A percentile compares a stretch with the other conserved stretches of the same genome.
Conservation (phyloP, 2,797 vertebrate genomes). For the Odontamblyopus rebecca region DNA sequence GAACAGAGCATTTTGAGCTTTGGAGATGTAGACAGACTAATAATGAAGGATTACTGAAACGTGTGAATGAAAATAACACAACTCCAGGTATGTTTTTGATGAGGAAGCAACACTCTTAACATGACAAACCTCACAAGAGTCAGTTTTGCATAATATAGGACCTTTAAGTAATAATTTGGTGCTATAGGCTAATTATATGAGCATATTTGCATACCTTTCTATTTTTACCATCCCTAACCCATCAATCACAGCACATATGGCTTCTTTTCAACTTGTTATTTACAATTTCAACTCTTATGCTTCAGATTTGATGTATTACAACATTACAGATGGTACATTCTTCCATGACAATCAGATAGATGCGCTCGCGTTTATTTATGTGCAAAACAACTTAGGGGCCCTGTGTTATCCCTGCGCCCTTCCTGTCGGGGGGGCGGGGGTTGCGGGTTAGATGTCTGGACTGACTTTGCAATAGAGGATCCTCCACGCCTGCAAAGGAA, state of each 20-base stretch:
- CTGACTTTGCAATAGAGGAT: conserved; percentile 22
- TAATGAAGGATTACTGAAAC: too few species aligned
- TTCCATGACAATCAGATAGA: conserved; percentile 9
- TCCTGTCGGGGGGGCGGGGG: conserved; percentile 20
- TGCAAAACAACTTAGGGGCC: conserved; percentile 9
- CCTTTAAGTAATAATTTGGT: too few species aligned
- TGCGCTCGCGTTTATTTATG: conserved; percentile 21
- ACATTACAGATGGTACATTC: neutral
- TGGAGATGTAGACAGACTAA: too few species aligned
- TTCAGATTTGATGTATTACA: neutral
- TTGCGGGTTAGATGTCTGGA: conserved; percentile 8
- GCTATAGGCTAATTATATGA: too few species aligned
- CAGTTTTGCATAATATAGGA: too few species aligned
- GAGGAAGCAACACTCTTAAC: too few species aligned
- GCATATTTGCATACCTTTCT: too few species aligned
- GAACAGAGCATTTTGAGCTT: too few species aligned
- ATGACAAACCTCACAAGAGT: too few species aligned
- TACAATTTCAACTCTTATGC: neutral
- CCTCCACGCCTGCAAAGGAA: conserved; percentile 50
- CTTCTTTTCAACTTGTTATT: neutral
- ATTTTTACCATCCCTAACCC: too few species aligned
- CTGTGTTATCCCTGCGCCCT: neutral
- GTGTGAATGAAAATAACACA: too few species aligned
- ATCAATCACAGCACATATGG: neutral
- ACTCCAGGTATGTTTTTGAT: too few species aligned